These are phyloP conservation scores for Drosophila sp. DNA, from an alignment of 1,140 invertebrate species.

Conservation along the genomic window DNA sequence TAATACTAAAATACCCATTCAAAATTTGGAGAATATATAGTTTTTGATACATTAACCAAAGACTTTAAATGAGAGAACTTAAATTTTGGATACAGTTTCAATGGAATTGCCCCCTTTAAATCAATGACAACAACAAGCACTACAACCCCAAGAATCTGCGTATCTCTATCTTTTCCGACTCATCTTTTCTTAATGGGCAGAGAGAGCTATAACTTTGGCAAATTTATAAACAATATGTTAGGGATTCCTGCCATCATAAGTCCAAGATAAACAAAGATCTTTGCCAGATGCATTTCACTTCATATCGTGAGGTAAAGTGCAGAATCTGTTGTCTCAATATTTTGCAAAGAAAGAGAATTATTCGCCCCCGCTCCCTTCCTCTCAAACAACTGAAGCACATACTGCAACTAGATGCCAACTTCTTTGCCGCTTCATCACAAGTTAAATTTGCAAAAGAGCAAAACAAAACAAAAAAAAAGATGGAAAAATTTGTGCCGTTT, in stretches of 20 bases:
- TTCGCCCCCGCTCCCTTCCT: background rate
- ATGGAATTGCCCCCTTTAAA: no score
- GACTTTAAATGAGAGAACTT: no score
- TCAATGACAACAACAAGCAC: no score
- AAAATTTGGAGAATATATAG: no score
- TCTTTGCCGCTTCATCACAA: constrained; percentile 58
- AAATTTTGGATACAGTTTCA: no score
- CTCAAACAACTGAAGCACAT: constrained; percentile 43
- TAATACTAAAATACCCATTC: no score
- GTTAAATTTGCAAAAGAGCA: constrained; percentile 15
- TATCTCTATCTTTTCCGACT: background rate
- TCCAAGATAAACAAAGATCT: constrained; percentile 6
- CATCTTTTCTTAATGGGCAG: background rate
- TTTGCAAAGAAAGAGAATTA: constrained; percentile 4
- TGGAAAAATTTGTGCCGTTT: constrained; percentile 58
- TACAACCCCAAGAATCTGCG: no score
- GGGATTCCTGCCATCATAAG: background rate
- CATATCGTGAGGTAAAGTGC: background rate
- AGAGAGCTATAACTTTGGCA: background rate
- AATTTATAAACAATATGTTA: background rate
- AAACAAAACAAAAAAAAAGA: constrained; percentile 40
- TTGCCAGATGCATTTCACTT: background rate
- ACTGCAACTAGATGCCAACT: constrained; percentile 56
- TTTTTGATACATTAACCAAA: no score
- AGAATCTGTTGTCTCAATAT: constrained; percentile 9